phyloP scores from a whole-genome alignment of 2,797 vertebrate species.

The Phalloptychus januarius region DNA sequence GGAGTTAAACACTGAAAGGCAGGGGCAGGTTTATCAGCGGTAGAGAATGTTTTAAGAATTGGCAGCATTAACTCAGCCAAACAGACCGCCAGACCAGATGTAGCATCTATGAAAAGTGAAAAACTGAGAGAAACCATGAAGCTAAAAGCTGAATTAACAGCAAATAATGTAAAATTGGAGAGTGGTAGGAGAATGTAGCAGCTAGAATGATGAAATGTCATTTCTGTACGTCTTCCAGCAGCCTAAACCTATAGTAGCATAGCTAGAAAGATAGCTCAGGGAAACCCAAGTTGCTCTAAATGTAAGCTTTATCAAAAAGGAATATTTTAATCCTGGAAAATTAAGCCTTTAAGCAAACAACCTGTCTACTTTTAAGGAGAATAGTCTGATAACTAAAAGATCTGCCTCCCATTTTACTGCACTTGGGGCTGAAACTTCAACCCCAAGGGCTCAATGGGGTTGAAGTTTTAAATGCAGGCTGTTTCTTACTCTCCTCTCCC shows the following conservation, averaged over 20 bases:
- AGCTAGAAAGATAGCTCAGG: not conserved
- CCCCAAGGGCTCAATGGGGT: not conserved
- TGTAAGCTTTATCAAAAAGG: not conserved
- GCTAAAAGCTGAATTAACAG: not conserved
- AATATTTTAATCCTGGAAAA: not conserved
- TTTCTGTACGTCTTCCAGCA: not conserved
- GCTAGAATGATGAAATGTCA: not conserved
- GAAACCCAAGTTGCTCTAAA: not conserved
- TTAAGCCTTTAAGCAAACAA: not conserved
- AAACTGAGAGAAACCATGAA: not conserved
- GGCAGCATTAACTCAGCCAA: not conserved
- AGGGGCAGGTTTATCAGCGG: not conserved
- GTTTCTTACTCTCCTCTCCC: not conserved
- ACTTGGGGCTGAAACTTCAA: no score
- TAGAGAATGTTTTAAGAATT: not conserved
- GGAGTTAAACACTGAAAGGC: not conserved
- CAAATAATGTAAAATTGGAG: not conserved
- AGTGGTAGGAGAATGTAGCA: not conserved
- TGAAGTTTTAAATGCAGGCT: not conserved
- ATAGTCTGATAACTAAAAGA: not conserved
- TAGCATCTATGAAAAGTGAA: not conserved
- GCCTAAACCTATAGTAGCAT: not conserved
- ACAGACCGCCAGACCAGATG: not conserved
- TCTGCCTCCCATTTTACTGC: not conserved
- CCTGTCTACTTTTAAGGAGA: not conserved